phyloP scores from a whole-genome alignment of 2,113 vertebrate species.

The Eurystomus gularis region DNA sequence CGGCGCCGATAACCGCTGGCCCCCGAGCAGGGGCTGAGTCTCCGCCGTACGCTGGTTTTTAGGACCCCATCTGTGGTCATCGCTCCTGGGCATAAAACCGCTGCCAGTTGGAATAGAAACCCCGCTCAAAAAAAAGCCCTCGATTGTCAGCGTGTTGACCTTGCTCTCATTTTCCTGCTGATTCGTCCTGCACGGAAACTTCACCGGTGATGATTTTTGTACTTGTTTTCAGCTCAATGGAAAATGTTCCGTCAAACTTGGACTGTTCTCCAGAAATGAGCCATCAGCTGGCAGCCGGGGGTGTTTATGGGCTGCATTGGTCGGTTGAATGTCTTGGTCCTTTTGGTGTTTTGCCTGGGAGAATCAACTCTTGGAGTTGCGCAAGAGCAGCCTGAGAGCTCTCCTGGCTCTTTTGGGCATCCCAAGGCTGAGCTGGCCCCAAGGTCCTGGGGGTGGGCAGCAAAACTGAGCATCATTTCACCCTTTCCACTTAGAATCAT shows the following conservation, averaged over 20 bases:
- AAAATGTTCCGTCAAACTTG: constrained; percentile 21
- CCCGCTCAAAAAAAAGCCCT: background rate
- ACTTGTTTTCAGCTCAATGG: background rate
- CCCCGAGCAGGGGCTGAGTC: background rate
- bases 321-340: fast-evolving
- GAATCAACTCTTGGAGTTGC: background rate
- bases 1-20: background rate
- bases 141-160: background rate
- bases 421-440: background rate
- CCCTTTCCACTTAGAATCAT: background rate
- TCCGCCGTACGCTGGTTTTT: fast-evolving
- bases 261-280: background rate
- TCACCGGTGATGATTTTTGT: background rate
- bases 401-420: background rate
- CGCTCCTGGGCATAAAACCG: background rate
- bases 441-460: background rate
- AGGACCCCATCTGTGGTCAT: background rate
- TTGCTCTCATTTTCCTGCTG: background rate
- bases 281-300: fast-evolving
- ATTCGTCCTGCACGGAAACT: background rate
- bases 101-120: background rate
- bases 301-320: background rate
- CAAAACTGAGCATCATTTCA: fast-evolving
- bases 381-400: background rate
- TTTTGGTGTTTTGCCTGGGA: background rate